phyloP scores from a whole-genome alignment of 2,113 vertebrate genomes.

The Onychostoma macrolepis region DNA sequence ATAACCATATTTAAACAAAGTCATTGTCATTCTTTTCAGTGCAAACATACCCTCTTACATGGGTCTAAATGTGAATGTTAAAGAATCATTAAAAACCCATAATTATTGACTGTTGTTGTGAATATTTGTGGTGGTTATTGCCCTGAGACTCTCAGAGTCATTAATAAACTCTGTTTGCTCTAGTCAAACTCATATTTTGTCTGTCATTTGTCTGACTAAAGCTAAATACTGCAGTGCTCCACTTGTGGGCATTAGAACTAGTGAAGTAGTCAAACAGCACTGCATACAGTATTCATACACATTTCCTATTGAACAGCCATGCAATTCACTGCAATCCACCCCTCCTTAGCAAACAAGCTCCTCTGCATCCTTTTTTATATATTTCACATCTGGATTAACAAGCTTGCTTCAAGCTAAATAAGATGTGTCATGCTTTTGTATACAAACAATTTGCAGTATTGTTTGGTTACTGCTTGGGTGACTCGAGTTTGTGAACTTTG shows the following conservation, averaged over 20 bases:
- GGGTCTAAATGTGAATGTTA: not conserved
- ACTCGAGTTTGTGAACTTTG: not conserved
- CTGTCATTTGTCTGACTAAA: not conserved
- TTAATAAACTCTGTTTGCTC: not conserved
- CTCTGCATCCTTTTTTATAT: constrained; percentile 12
- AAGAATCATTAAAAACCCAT: not conserved
- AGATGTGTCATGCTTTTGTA: constrained; percentile 11
- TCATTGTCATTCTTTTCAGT: not conserved
- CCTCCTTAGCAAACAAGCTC: not conserved
- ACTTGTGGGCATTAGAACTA: constrained; percentile 10
- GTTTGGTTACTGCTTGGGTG: not conserved
- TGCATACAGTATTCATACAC: not conserved
- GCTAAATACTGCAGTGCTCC: not conserved
- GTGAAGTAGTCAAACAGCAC: not conserved
- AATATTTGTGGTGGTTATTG: not conserved
- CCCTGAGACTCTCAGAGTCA: not conserved
- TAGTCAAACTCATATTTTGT: not conserved
- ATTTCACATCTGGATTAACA: not conserved
- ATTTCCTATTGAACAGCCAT: not conserved
- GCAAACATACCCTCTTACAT: not conserved
- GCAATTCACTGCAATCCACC: constrained; percentile 27
- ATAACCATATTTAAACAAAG: not conserved
- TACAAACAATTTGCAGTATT: not conserved
- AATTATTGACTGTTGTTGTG: not conserved
- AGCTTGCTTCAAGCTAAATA: not conserved